Percentiles rank a stretch among this genome's conserved stretches.
phyloP scores from a whole-genome alignment of 1,140 invertebrate genomes.

The Diprion similis region DNA sequence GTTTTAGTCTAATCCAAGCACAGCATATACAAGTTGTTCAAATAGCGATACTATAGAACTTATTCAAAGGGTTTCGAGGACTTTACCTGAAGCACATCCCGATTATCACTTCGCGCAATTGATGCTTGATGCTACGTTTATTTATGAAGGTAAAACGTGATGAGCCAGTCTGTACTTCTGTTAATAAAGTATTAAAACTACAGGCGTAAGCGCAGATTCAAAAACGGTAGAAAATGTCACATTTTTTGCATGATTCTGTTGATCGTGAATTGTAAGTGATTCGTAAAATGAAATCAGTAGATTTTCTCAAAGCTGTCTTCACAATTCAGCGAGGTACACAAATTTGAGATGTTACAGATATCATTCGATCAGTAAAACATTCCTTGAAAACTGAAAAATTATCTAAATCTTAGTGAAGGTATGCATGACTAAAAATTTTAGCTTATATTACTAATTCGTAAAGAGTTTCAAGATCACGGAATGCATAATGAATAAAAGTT shows the following conservation, averaged over 20 bases:
- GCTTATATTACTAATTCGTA: no score
- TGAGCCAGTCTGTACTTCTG: background rate
- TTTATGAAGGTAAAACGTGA: constrained; percentile 42
- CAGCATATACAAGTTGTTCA: constrained; percentile 52
- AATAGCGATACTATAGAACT: constrained; percentile 54
- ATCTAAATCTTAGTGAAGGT: background rate
- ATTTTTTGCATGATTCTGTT: no score
- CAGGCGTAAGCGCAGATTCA: background rate
- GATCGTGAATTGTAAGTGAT: no score
- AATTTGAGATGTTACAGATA: background rate
- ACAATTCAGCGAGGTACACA: background rate
- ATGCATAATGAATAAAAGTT: no score
- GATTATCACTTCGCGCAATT: constrained; percentile 52
- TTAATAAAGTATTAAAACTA: background rate
- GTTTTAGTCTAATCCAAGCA: constrained; percentile 42
- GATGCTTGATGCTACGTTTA: constrained; percentile 54
- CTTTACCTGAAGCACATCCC: constrained; percentile 48
- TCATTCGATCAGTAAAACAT: background rate
- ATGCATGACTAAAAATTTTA: no score
- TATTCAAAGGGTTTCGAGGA: constrained; percentile 43
- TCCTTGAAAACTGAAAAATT: background rate
- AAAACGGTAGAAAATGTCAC: background rate
- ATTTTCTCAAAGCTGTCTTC: background rate
- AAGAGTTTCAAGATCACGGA: no score
- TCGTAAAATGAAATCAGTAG: background rate